Conservation (phyloP, 1,140 invertebrate genomes). For the Diploscapter pachys region DNA sequence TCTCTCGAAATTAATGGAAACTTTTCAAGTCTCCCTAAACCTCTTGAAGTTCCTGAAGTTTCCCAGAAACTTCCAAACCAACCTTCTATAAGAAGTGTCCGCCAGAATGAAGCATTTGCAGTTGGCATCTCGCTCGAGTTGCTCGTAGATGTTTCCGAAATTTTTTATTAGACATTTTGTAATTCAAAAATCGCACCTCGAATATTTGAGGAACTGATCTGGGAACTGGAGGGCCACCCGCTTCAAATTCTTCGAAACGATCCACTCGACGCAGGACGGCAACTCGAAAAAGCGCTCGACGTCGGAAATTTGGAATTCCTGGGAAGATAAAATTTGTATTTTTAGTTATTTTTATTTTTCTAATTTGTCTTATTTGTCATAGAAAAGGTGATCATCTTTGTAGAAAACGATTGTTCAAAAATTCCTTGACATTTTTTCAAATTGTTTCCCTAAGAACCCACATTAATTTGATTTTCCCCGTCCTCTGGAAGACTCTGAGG, state of each 20-base stretch:
- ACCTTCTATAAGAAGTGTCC: constrained; percentile 34
- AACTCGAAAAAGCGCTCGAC: neutral
- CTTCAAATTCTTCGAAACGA: constrained; percentile 8
- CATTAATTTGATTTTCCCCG: no score
- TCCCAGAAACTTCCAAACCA: neutral
- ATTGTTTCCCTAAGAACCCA: no score
- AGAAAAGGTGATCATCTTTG: no score
- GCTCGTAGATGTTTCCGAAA: neutral
- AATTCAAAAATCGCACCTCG: neutral
- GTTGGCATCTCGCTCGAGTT: neutral
- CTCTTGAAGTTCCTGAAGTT: neutral
- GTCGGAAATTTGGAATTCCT: neutral
- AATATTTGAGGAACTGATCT: constrained; percentile 16
- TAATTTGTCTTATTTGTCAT: no score
- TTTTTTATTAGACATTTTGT: no score
- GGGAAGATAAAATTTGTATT: neutral
- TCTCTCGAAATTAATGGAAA: neutral
- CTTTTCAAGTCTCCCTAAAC: neutral
- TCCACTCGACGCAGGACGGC: neutral
- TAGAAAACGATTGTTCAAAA: no score
- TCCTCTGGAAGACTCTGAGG: no score
- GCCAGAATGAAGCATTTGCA: constrained; percentile 25
- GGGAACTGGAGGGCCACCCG: constrained; percentile 33
- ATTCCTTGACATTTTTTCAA: no score
- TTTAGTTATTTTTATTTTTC: no score